Conservation (phyloP, 2,113 vertebrate species). For the Morone chrysops region DNA sequence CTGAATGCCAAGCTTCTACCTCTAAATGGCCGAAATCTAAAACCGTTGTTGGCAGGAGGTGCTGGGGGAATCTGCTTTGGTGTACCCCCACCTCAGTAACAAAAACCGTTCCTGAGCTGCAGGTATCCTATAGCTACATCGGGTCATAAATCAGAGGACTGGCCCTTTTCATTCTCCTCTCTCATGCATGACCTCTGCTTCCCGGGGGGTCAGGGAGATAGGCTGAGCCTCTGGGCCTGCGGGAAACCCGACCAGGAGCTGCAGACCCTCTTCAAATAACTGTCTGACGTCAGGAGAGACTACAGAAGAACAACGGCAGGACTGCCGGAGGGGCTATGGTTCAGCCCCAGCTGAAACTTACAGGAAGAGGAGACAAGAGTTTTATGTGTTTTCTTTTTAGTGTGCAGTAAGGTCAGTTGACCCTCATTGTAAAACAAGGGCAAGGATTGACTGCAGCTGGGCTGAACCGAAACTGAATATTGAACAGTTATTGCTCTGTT, state of each 20-base stretch:
- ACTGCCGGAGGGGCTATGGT: constrained; percentile 26
- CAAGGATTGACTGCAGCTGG: constrained; percentile 14
- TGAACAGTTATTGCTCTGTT: constrained; percentile 9
- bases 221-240: constrained; percentile 50
- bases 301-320: constrained; percentile 48
- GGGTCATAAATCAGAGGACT: constrained; percentile 83
- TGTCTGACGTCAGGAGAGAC: constrained; percentile 62
- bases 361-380: constrained; percentile 59
- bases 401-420: constrained; percentile 52
- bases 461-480: constrained; percentile 41
- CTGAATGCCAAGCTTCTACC: constrained; percentile 9
- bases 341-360: constrained; percentile 47
- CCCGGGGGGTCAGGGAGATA: constrained; percentile 63
- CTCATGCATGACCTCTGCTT: constrained; percentile 79
- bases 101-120: constrained; percentile 67
- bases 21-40: constrained; percentile 48
- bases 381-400: constrained; percentile 60
- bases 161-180: constrained; percentile 78
- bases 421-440: constrained; percentile 42
- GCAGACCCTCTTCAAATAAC: constrained; percentile 68
- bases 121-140: constrained; percentile 74
- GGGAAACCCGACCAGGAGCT: constrained; percentile 75
- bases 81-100: constrained; percentile 61
- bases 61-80: constrained; percentile 30
- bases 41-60: constrained; percentile 51